Conservation (phyloP, 2,797 vertebrate species). For the Lepilemur septentrionalis region DNA sequence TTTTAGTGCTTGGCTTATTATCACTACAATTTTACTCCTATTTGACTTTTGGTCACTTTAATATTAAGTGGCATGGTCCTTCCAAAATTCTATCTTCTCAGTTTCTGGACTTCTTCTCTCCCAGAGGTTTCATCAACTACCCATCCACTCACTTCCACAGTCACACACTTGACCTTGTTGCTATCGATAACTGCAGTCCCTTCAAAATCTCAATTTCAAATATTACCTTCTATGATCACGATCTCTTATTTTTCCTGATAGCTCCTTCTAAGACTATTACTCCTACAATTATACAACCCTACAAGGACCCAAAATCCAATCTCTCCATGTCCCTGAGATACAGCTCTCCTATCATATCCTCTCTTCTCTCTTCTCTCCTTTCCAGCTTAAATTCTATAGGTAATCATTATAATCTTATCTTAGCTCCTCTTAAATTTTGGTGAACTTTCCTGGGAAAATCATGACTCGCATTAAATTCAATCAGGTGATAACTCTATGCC, state of each 20-base stretch:
- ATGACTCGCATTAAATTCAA: neutral
- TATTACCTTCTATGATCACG: neutral
- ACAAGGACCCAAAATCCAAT: neutral
- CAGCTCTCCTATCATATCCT: neutral
- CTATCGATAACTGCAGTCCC: neutral
- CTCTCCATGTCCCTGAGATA: neutral
- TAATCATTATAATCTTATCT: neutral
- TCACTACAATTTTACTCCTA: neutral
- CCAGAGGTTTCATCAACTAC: neutral
- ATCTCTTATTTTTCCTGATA: neutral
- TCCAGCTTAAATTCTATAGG: neutral
- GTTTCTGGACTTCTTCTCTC: neutral
- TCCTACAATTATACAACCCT: neutral
- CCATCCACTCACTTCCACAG: neutral
- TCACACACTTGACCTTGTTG: neutral
- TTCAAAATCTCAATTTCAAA: constrained; percentile 26
- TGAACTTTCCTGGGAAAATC: neutral
- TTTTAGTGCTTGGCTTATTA: neutral
- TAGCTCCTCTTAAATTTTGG: neutral
- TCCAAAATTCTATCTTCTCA: neutral
- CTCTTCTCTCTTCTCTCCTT: neutral
- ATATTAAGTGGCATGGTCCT: neutral
- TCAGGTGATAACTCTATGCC: neutral
- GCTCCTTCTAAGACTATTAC: neutral
- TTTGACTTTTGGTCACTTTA: neutral